Percentiles rank a stretch among this genome's conserved stretches.
Conservation (phyloP, 2,888 invertebrate species). For the Chirona hameri region DNA sequence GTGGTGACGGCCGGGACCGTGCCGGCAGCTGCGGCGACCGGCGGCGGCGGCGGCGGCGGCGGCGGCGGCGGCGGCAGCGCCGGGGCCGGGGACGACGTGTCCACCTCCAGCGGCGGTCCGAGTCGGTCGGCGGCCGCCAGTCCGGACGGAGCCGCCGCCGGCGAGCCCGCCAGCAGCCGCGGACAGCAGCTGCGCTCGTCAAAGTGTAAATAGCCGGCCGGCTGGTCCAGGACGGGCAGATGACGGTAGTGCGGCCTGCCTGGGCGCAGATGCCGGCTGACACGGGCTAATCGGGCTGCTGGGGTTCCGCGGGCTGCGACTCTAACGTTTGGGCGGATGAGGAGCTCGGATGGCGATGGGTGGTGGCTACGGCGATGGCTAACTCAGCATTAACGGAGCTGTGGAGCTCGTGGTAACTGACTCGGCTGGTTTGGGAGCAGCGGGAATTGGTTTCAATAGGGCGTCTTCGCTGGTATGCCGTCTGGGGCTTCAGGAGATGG, state of each 20-base stretch:
- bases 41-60: background rate
- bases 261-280: no score
- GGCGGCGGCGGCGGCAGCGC: background rate
- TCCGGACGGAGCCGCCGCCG: constrained; percentile 1
- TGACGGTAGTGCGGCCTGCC: background rate
- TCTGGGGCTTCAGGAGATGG: no score
- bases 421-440: no score
- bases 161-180: background rate
- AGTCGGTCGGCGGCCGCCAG: constrained; percentile 5
- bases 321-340: no score
- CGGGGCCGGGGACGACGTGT: background rate
- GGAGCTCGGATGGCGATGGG: no score
- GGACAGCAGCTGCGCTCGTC: background rate
- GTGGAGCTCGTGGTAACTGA: no score
- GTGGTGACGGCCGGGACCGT: background rate
- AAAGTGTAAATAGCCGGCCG: constrained; percentile 8
- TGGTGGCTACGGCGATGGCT: no score
- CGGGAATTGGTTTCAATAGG: no score
- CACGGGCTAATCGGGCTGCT: no score
- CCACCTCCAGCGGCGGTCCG: background rate
- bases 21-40: constrained; percentile 4
- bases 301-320: no score
- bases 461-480: no score
- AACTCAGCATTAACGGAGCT: no score
- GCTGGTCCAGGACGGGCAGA: background rate